Conservation (phyloP, 2,113 vertebrate species). For the Meriones unguiculatus region DNA sequence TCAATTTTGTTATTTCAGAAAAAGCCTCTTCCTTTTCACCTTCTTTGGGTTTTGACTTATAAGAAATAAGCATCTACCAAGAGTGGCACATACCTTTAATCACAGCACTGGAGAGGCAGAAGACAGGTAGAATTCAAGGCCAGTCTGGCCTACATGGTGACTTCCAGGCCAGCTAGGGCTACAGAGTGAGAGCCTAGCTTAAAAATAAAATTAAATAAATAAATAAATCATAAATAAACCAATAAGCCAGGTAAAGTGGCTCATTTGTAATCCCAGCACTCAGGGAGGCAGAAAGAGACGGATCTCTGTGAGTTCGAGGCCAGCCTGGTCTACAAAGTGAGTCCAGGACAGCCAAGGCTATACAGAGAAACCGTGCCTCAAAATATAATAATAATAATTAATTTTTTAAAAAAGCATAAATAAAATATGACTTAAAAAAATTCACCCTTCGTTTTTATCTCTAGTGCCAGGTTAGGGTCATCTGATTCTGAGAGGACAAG, state of each 20-base stretch:
- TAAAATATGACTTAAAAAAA: not conserved
- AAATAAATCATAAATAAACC: no score
- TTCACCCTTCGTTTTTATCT: not conserved
- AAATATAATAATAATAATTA: no score
- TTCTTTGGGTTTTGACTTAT: not conserved
- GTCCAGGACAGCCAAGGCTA: no score
- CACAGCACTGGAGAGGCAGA: not conserved
- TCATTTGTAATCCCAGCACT: no score
- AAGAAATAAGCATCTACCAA: slow-evolving; percentile 31
- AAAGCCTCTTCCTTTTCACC: not conserved
- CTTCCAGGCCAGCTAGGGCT: not conserved
- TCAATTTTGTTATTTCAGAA: not conserved
- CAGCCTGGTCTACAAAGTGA: no score
- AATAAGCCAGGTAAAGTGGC: no score
- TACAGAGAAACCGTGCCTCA: no score
- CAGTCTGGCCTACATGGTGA: not conserved
- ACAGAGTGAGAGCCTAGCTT: not conserved
- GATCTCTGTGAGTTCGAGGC: no score
- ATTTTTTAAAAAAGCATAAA: not conserved
- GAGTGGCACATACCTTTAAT: not conserved
- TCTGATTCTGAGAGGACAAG: not conserved
- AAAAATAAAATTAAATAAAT: not conserved
- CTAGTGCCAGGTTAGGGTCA: not conserved
- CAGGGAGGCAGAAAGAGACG: no score
- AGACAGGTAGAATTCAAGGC: not conserved